phyloP scores from a whole-genome alignment of 2,797 vertebrate species.

The Syncerus caffer region DNA sequence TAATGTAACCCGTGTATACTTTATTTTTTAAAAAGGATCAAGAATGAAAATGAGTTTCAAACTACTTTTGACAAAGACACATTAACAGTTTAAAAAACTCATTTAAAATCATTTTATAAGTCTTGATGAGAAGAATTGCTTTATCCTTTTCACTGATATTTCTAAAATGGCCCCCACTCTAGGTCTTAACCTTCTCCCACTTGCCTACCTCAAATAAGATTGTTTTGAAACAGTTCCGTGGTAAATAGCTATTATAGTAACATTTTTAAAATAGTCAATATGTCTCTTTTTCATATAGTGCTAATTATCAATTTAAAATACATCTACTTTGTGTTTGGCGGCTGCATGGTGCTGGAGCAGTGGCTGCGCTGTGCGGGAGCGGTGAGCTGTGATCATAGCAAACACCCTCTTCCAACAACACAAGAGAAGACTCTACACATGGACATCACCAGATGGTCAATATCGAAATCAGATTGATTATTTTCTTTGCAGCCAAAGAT shows the following conservation, averaged over 20 bases:
- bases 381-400: rapidly evolving
- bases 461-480: neutral
- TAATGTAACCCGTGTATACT: neutral
- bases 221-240: neutral
- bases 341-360: neutral
- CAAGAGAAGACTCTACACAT: neutral
- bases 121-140: neutral
- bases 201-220: neutral
- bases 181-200: neutral
- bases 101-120: neutral
- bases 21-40: neutral
- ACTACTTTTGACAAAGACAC: neutral
- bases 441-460: neutral
- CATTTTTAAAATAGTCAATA: neutral
- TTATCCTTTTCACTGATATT: neutral
- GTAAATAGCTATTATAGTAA: neutral
- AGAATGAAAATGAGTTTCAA: neutral
- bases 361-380: rapidly evolving
- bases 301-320: neutral
- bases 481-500: neutral
- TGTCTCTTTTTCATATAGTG: neutral
- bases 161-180: neutral
- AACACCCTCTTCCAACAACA: neutral
- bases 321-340: neutral
- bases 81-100: neutral